Percentiles rank a stretch among this genome's conserved stretches.
phyloP scores from a whole-genome alignment of 1,140 invertebrate species.

The Saccostrea cuccullata region DNA sequence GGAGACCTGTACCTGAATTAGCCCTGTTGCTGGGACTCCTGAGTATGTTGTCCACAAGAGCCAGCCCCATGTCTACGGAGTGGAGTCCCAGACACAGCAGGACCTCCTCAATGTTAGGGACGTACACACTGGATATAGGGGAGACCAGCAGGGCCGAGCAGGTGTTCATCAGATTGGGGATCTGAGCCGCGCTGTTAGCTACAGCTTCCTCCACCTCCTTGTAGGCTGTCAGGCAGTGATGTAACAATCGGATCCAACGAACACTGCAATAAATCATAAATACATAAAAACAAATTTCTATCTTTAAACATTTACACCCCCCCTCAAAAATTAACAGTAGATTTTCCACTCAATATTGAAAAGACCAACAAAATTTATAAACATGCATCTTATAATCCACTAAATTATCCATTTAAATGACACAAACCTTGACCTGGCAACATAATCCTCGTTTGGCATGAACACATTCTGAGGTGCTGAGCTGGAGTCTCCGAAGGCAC shows the following conservation, averaged over 20 bases:
- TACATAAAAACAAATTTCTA: too few species aligned
- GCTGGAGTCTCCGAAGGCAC: slow-evolving; percentile 84
- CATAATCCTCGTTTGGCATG: slow-evolving; percentile 73
- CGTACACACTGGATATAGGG: slow-evolving; percentile 80
- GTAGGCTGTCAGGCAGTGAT: slow-evolving; percentile 83
- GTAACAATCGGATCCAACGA: slow-evolving; percentile 85
- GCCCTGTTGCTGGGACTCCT: slow-evolving; percentile 67
- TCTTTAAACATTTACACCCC: neutral
- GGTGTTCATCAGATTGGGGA: slow-evolving; percentile 85
- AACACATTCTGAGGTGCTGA: slow-evolving; percentile 70
- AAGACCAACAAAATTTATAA: neutral
- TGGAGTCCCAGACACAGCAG: slow-evolving; percentile 78
- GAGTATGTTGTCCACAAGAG: slow-evolving; percentile 77
- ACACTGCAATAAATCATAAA: slow-evolving; percentile 78
- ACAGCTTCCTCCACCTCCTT: slow-evolving; percentile 75
- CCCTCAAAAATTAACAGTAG: too few species aligned
- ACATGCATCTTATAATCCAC: neutral
- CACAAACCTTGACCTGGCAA: slow-evolving; percentile 71
- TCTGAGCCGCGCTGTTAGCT: slow-evolving; percentile 81
- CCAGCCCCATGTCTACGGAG: slow-evolving; percentile 76
- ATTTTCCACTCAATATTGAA: too few species aligned
- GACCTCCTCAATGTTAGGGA: slow-evolving; percentile 77
- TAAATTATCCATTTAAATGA: neutral
- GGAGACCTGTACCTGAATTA: slow-evolving; percentile 69
- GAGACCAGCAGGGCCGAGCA: slow-evolving; percentile 87